These are phyloP conservation scores for Pedionomus torquatus DNA, from an alignment of 2,113 vertebrate genomes.

Conservation along the genomic window DNA sequence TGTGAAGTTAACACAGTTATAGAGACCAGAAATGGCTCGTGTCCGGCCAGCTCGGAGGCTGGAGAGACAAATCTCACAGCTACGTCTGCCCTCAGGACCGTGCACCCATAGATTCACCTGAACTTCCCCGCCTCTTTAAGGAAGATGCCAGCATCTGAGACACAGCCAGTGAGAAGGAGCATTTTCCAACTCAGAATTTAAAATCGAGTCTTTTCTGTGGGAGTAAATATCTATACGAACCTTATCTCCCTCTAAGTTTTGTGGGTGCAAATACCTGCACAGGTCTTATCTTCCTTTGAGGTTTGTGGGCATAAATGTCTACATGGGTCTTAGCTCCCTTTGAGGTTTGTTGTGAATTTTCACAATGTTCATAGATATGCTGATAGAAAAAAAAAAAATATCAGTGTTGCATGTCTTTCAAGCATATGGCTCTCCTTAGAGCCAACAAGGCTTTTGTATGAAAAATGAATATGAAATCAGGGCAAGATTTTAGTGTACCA, in stretches of 20 bases:
- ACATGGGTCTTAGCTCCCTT: neutral
- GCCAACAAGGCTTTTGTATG: slow-evolving; percentile 63
- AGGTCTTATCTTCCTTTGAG: neutral
- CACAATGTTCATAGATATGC: slow-evolving; percentile 20
- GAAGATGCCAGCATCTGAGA: neutral
- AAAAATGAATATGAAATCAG: slow-evolving; percentile 65
- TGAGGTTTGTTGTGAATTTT: slow-evolving; percentile 24
- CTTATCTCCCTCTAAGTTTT: neutral
- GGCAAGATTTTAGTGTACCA: slow-evolving; percentile 17
- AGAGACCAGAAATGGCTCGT: neutral
- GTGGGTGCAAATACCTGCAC: neutral
- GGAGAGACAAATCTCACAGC: neutral
- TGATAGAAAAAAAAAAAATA: slow-evolving; percentile 36
- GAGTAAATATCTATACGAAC: neutral
- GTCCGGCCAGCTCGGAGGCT: neutral
- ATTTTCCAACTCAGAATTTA: neutral
- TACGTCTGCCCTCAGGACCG: neutral
- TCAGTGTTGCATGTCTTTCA: slow-evolving; percentile 55
- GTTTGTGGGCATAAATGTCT: neutral
- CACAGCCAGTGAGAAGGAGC: neutral
- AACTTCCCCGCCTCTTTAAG: neutral
- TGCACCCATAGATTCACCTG: neutral
- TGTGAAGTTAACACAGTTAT: neutral
- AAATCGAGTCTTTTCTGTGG: neutral
- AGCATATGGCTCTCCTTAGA: slow-evolving; percentile 66